Conservation (phyloP, 2,113 vertebrate species). For the Tursiops truncatus region DNA sequence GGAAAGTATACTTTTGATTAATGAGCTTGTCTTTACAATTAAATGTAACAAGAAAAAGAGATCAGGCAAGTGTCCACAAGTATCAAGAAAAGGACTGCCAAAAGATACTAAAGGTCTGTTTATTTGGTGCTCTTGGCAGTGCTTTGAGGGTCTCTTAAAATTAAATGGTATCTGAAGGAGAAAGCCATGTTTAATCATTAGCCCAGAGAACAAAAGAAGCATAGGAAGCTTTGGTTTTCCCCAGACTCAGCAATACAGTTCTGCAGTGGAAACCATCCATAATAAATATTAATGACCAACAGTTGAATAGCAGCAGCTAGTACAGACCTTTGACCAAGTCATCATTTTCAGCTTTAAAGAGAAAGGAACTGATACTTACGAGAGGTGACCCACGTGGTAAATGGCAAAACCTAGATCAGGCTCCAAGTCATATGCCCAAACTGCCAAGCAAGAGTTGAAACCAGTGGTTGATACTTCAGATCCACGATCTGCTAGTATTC, state of each 20-base stretch:
- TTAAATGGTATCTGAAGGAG: conserved; percentile 29
- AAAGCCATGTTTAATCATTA: conserved; percentile 1
- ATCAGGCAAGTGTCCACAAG: background rate
- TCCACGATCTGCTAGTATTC: background rate
- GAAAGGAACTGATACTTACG: conserved; percentile 1
- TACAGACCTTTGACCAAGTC: background rate
- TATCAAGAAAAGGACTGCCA: background rate
- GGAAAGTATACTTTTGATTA: conserved; percentile 31
- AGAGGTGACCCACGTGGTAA: background rate
- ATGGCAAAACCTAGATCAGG: background rate
- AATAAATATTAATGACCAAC: conserved; percentile 38
- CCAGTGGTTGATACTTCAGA: background rate
- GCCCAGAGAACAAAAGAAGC: background rate
- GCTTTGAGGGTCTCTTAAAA: conserved; percentile 36
- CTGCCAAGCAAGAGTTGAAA: background rate
- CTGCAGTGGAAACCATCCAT: background rate
- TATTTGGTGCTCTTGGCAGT: conserved; percentile 7
- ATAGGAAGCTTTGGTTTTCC: background rate
- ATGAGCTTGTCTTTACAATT: conserved; percentile 25
- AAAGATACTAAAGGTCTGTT: background rate
- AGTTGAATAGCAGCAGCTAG: background rate
- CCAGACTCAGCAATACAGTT: background rate
- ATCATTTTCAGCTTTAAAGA: background rate
- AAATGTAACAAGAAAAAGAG: background rate
- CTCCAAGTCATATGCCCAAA: background rate